Evolutionary conservation across 2,888 invertebrate genomes (phyloP), one percentile per base, ranked within the genome.

Genomic region (Lycocerus yunnanus): DNA sequence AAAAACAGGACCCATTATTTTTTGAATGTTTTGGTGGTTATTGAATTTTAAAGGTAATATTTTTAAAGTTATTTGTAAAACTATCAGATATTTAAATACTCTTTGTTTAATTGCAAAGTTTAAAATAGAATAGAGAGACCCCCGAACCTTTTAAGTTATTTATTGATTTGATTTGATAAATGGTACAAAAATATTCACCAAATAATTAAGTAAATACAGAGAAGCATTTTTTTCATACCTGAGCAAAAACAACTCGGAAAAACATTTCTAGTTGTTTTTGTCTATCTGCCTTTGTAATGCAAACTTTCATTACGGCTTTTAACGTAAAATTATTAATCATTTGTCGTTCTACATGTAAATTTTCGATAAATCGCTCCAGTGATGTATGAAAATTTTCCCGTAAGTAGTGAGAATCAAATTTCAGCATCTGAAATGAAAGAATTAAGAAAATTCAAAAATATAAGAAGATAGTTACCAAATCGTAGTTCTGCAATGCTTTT

Each of bases 201-300:
- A n/a, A n/a, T n/a, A n/a, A n/a, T n/a, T n/a, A n/a, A n/a, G n/a
- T n/a, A n/a, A n/a, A n/a, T n/a, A n/a, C n/a, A n/a, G n/a, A n/a
- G 18, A 18, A 18, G 4, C 18, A 18, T 18, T 18, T 18, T 18
- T 18, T 43, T 69, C 76, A 76, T 81, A 88, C 89, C 82, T 89
- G 89, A 6, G 89, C 87, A 80, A 90, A 89, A 15, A 89, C 89
- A 58, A 89, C 88, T 16, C 89, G 84, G 81, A 90, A 90, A 82
- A 91, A 90, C 81, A 85, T 87, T 79, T 90, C 90, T 24, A 91
- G 81, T 75, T 86, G 84, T 65, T 85, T 84, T 76, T 90, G 88
- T 16, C 91, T 84, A 71, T 88, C 83, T 21, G 85, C 84, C 80
- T 88, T 88, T 0, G 90, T 90, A 13, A 87, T 81, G 6, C 88